phyloP scores from a whole-genome alignment of 2,113 vertebrate species.

The Melospiza melodia region DNA sequence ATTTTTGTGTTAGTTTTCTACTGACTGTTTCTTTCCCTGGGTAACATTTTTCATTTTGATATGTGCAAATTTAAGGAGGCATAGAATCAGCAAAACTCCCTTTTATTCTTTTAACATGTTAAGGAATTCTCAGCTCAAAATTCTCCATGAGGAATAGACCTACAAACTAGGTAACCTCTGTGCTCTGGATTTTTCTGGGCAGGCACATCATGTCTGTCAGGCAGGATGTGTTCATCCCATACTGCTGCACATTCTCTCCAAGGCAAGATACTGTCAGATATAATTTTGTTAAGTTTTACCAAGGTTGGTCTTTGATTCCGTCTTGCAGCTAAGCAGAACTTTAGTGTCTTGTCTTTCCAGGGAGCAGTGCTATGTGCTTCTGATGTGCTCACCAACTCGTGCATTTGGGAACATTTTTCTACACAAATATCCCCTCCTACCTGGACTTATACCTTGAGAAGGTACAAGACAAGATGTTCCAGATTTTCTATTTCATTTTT shows the following conservation, averaged over 20 bases:
- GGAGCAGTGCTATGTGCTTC: neutral
- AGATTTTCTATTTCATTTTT: neutral
- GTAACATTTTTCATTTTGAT: neutral
- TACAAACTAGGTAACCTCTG: neutral
- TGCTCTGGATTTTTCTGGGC: neutral
- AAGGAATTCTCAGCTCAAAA: neutral
- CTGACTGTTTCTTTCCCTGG: neutral
- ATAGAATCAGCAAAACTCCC: neutral
- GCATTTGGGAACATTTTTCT: neutral
- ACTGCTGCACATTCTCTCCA: neutral
- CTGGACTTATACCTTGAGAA: neutral
- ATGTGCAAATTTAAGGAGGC: neutral
- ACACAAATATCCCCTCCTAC: neutral
- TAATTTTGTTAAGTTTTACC: neutral
- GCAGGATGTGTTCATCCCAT: neutral
- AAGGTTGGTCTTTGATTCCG: neutral
- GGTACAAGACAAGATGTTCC: neutral
- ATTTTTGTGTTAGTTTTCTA: neutral
- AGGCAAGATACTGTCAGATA: neutral
- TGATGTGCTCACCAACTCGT: neutral
- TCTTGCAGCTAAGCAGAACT: neutral
- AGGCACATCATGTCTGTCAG: neutral
- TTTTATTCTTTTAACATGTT: neutral
- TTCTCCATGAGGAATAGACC: neutral
- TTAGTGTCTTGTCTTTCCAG: neutral